These are phyloP conservation scores for Silurus asotus DNA, from an alignment of 2,113 vertebrate species.

Conservation along the genomic window DNA sequence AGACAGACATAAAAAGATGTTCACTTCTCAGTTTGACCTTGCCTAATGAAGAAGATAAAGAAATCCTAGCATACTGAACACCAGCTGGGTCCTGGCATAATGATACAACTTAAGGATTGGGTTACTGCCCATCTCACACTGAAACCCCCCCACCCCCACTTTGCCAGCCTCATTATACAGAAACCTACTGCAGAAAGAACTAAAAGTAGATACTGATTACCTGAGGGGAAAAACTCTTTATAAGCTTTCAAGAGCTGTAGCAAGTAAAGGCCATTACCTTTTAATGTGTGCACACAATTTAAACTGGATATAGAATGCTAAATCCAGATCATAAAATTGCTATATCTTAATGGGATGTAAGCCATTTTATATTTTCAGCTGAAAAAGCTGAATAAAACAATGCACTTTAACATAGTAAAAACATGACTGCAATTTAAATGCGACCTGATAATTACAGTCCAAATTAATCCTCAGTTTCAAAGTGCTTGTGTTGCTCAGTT, in stretches of 20 bases:
- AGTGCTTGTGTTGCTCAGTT: too few relatives aligned
- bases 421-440: too few relatives aligned
- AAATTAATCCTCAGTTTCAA: too few relatives aligned
- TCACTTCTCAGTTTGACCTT: not conserved
- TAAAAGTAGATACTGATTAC: too few relatives aligned
- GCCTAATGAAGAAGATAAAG: not conserved
- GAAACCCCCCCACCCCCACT: too few relatives aligned
- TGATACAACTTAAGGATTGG: not conserved
- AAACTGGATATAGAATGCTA: too few relatives aligned
- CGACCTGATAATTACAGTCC: too few relatives aligned
- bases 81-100: not conserved
- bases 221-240: not conserved
- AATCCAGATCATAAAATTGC: too few relatives aligned
- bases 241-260: not conserved
- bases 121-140: not conserved
- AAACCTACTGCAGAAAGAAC: too few relatives aligned
- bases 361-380: not conserved
- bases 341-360: too few relatives aligned
- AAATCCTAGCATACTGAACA: not conserved
- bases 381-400: not conserved
- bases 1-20: not conserved
- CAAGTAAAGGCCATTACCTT: not conserved
- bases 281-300: too few relatives aligned
- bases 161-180: too few relatives aligned
- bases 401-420: not conserved